Evolutionary conservation across 2,888 invertebrate genomes (phyloP).

Genomic region (Carcina quercana): DNA sequence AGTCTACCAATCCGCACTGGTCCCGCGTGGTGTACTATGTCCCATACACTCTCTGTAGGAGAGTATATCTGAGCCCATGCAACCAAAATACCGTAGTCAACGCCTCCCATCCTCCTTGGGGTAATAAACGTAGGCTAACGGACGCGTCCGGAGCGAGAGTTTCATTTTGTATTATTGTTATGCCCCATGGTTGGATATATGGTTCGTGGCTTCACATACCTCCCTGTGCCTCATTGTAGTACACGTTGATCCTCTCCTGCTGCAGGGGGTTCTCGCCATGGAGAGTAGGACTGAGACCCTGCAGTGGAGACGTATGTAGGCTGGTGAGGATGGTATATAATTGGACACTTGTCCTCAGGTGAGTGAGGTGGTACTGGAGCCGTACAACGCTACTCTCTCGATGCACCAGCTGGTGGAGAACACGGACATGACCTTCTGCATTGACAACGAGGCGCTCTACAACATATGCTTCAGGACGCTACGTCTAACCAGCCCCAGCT

Average conservation of each 20-base stretch:
- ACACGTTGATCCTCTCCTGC: slow-evolving; percentile 84
- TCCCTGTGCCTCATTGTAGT: slow-evolving; percentile 83
- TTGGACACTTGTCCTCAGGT: slow-evolving; percentile 57
- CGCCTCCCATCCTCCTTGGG: no score
- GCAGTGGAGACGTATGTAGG: no score
- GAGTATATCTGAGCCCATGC: no score
- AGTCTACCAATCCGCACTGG: no score
- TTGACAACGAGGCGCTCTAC: slow-evolving; percentile 87
- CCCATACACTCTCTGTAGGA: no score
- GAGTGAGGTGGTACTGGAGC: slow-evolving; percentile 83
- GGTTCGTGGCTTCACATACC: slow-evolving; percentile 33
- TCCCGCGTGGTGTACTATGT: no score
- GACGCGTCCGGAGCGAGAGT: no score
- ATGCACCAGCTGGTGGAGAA: slow-evolving; percentile 85
- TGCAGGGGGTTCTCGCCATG: slow-evolving; percentile 83
- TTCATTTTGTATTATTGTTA: no score
- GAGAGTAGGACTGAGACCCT: no score
- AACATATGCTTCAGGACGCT: slow-evolving; percentile 87
- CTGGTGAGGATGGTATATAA: no score
- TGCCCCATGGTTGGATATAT: neutral
- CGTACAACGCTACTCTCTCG: slow-evolving; percentile 86
- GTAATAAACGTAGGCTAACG: no score
- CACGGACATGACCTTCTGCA: slow-evolving; percentile 84
- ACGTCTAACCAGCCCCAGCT: slow-evolving; percentile 82
- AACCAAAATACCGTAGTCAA: no score